These are phyloP conservation scores for Pterobdella sp. DNA, from an alignment of 2,888 invertebrate genomes.

Conservation along the genomic window DNA sequence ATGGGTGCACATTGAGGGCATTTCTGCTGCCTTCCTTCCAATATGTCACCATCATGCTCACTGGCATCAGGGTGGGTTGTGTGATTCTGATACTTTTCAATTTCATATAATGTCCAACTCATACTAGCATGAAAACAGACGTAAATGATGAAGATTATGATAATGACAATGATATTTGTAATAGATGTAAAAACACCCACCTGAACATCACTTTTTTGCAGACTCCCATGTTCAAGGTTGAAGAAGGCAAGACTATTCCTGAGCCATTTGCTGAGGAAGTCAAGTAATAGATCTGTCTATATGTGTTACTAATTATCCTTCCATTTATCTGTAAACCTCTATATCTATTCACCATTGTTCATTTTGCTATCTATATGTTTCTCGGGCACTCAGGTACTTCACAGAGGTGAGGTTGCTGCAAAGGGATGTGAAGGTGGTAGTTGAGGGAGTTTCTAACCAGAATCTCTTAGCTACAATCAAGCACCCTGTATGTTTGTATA, in stretches of 20 bases:
- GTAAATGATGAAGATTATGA: neutral
- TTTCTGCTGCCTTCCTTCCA: conserved; percentile 82
- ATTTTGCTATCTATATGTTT: too few relatives aligned
- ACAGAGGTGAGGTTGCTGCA: conserved; percentile 85
- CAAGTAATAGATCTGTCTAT: too few relatives aligned
- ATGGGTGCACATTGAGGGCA: conserved; percentile 87
- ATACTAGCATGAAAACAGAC: too few relatives aligned
- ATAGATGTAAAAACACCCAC: neutral
- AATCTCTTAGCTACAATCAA: conserved; percentile 80
- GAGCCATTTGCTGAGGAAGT: conserved; percentile 77
- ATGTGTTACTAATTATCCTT: too few relatives aligned
- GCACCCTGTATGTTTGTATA: conserved; percentile 63
- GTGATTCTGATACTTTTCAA: neutral
- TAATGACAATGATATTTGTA: neutral
- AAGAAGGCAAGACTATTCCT: conserved; percentile 53
- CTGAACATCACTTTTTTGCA: too few relatives aligned
- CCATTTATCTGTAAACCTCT: too few relatives aligned
- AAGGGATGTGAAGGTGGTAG: conserved; percentile 60
- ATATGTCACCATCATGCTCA: conserved; percentile 86
- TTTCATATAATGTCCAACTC: neutral
- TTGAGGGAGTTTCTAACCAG: conserved; percentile 84
- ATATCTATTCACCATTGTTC: too few relatives aligned
- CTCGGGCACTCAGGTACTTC: too few relatives aligned
- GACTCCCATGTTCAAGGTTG: conserved; percentile 65
- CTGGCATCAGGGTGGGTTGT: conserved; percentile 64